Base-by-base conservation (phyloP, 2,113 vertebrate genomes). In the Castor canadensis region DNA sequence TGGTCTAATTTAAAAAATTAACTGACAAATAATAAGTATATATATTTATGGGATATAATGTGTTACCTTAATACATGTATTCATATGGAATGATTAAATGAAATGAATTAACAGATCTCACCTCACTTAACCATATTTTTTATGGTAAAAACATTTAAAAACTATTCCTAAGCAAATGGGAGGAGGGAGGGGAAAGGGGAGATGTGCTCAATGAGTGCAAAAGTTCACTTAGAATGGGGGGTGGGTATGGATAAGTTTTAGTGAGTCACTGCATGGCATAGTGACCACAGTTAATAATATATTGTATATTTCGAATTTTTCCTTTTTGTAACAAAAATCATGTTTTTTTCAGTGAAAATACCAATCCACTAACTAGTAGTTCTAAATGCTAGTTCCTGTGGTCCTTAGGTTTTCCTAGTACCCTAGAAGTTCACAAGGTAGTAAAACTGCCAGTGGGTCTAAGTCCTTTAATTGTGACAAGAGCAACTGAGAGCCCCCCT, bases 401-500 rank as follows among this genome's bases (percentile, higher is more conserved):
- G 64, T 15, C 20, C 19, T 54, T 72, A 62, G 4, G 10, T 20
- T 28, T 20, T 35, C 28, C 0, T 22, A 28, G 10, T n/a, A 20
- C 15, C 30, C 17, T n/a, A n/a, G 17, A 3, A 24, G 11, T 20
- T 73, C 24, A 64, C 73, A 22, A 45, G 81, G 32, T 16, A 17
- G 28, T 3, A 38, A 72, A 60, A 72, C 9, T 20, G 40, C 9
- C 1, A 8, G 92, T 0, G 1, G 30, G 12, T 28, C 49, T 38
- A 10, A 24, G 40, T 5, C 26, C 22, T 49, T 10, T 10, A 10
- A n/a, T 52, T 52, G 40, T 2, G 3, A 9, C 9, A 0, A n/a
- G 0, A 0, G 45, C 60, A 20, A 10, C 76, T n/a, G 13, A 54
- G 16, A 22, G 2, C 47, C 52, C 4, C 9, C 45, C 49, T 13